Percentiles rank a stretch among this genome's conserved stretches.
Conservation (phyloP, 2,888 invertebrate species). For the Sceliomorpha sp. region DNA sequence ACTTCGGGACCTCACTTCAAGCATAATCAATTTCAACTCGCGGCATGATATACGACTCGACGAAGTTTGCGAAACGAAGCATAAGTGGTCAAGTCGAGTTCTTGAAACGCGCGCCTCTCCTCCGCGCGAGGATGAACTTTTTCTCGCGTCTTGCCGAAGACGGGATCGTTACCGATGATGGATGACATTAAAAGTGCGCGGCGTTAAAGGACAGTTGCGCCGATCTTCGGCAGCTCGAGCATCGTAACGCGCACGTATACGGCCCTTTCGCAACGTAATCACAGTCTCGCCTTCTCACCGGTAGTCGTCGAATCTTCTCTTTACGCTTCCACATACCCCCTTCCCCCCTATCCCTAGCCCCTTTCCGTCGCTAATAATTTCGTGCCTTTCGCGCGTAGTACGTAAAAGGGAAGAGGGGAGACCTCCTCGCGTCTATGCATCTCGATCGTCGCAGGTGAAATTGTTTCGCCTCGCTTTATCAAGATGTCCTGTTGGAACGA, state of each 20-base stretch:
- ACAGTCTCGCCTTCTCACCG: no score
- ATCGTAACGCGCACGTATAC: not conserved
- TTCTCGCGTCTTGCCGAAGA: constrained; percentile 7
- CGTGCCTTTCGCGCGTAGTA: no score
- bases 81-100: not conserved
- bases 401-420: no score
- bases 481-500: no score
- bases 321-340: no score
- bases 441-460: no score
- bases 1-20: not conserved
- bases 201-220: not conserved
- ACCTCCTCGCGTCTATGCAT: no score
- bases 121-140: no score
- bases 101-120: not conserved
- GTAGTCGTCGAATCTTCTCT: no score
- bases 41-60: constrained; percentile 1
- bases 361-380: no score
- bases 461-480: no score
- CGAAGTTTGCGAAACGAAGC: constrained; percentile 4
- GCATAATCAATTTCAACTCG: constrained; percentile 4
- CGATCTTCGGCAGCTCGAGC: not conserved
- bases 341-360: no score
- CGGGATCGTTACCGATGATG: constrained; percentile 24
- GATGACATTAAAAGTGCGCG: constrained; percentile 27
- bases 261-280: constrained; percentile 12